Base-by-base conservation (phyloP, 1,140 invertebrate species). In the Cardiocondyla obscurior region DNA sequence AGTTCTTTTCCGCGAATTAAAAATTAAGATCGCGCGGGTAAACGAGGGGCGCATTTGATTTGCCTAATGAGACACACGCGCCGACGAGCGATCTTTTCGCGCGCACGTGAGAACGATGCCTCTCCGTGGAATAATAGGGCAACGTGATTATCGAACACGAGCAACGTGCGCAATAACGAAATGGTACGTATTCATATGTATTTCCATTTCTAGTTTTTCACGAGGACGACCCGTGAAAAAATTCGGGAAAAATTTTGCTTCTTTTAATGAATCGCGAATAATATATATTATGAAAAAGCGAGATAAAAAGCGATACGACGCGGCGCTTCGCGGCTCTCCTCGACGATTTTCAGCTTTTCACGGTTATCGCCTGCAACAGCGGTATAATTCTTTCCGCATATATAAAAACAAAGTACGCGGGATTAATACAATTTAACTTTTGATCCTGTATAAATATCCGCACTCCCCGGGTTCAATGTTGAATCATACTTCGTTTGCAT, bases 201-300 rank as follows among this genome's bases (percentile, higher is more conserved):
- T 12, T 53, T 67, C 28, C 22, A n/a, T n/a, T n/a, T n/a, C n/a
- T n/a, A n/a, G n/a, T 22, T 60, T 46, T 33, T 5, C 46, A 12
- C 46, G 30, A 49, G 12, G 0, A 8, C 22, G 12, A 14, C 14
- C 33, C 22, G 3, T 51, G 65, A 67, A 33, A 33, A 55, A 67
- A 77, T 42, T 77, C 19, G 60, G 65, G 46, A 51, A 16, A 30
- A 49, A 22, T 22, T 39, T 39, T 10, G 6, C 10, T 79, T 79
- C 10, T 79, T 79, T 69, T 55, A 69, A 79, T 42, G n/a, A 12
- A 55, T 19, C 19, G n/a, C 7, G 25, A 69, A 69, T 79, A 53
- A 33, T 79, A 42, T 53, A 55, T 69, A 42, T 42, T 28, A 22
- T 64, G 3, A 30, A 67, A 76, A 65, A 77, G 25, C 28, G 12